Evolutionary conservation across 2,113 vertebrate genomes (phyloP).

Genomic region (Burhinus oedicnemus): DNA sequence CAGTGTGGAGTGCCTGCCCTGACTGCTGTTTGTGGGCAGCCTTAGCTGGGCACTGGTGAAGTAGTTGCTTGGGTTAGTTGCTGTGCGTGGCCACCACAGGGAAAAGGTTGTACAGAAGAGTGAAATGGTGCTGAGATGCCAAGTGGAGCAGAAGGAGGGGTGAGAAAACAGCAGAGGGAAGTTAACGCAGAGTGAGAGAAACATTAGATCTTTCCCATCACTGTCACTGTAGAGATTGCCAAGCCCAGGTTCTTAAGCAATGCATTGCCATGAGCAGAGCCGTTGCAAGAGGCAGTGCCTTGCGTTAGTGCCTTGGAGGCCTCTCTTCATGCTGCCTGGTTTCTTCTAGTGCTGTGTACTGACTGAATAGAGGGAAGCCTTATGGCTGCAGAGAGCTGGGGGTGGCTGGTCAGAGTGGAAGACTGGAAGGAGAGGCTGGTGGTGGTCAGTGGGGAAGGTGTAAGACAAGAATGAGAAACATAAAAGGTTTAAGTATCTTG

Average conservation of each 20-base stretch:
- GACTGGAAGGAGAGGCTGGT: background rate
- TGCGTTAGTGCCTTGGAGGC: background rate
- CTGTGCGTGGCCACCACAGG: background rate
- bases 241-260: background rate
- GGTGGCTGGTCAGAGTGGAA: fast-evolving
- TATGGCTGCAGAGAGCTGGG: background rate
- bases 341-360: background rate
- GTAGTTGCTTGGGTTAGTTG: background rate
- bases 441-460: background rate
- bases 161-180: background rate
- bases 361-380: background rate
- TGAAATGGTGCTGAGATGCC: background rate
- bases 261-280: background rate
- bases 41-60: background rate
- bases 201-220: background rate
- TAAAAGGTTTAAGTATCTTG: background rate
- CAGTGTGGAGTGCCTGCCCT: background rate
- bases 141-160: background rate
- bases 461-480: background rate
- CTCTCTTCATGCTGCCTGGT: background rate
- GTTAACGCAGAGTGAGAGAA: background rate
- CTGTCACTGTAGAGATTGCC: background rate
- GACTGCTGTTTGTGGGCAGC: background rate
- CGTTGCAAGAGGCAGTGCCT: background rate
- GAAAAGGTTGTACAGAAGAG: background rate